Conservation (phyloP, 2,113 vertebrate species). For the Psophia crepitans region DNA sequence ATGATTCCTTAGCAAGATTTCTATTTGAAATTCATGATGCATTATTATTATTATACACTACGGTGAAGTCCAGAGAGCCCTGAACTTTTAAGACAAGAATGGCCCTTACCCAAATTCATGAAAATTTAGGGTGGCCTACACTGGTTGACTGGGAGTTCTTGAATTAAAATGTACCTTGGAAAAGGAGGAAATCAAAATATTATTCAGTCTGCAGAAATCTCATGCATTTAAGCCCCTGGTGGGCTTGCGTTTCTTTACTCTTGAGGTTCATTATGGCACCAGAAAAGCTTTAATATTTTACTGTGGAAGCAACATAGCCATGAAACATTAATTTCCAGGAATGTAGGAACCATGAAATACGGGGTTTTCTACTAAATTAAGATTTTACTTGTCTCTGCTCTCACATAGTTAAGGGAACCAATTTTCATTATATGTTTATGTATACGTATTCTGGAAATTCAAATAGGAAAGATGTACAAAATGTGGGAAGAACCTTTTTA, state of each 20-base stretch:
- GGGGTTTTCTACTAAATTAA: conserved; percentile 9
- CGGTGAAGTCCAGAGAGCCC: background rate
- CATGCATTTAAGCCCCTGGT: background rate
- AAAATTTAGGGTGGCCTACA: background rate
- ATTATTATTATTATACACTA: background rate
- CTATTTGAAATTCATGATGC: background rate
- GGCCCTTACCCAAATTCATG: background rate
- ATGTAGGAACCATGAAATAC: conserved; percentile 14
- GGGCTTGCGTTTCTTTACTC: conserved; percentile 24
- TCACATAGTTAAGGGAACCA: background rate
- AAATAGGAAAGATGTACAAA: background rate
- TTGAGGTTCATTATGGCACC: conserved; percentile 44
- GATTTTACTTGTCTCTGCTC: conserved; percentile 15
- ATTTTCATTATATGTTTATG: background rate
- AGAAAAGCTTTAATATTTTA: conserved; percentile 37
- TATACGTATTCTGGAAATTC: background rate
- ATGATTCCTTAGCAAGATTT: background rate
- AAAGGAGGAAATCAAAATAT: conserved; percentile 49
- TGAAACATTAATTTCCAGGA: conserved; percentile 52
- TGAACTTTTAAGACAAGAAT: background rate
- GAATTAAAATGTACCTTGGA: background rate
- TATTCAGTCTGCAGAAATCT: conserved; percentile 2
- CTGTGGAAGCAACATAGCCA: conserved; percentile 35
- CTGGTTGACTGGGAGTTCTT: background rate
- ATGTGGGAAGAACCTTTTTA: background rate